These are phyloP conservation scores for Linnaemya tessellans DNA, from an alignment of 2,888 invertebrate genomes.

Conservation along the genomic window DNA sequence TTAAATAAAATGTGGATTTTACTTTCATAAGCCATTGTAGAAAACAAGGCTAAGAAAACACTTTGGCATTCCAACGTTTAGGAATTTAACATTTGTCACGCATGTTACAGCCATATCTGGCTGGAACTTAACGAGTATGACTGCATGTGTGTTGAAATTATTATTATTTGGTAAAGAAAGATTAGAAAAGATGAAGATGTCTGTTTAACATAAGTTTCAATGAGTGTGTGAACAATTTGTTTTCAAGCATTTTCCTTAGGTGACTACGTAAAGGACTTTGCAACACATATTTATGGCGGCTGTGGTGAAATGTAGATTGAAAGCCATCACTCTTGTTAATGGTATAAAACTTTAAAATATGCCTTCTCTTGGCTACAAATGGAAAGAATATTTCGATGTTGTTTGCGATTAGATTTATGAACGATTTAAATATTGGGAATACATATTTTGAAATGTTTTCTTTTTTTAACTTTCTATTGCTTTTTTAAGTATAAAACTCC, in stretches of 20 bases:
- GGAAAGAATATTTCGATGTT: too few relatives aligned
- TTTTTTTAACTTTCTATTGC: too few relatives aligned
- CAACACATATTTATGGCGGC: background rate
- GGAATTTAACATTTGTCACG: background rate
- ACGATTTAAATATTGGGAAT: too few relatives aligned
- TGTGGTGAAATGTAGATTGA: too few relatives aligned
- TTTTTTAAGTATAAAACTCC: too few relatives aligned
- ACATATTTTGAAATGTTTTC: too few relatives aligned
- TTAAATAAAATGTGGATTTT: background rate
- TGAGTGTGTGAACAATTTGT: background rate
- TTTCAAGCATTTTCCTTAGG: background rate
- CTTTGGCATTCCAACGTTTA: background rate
- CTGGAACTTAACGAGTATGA: too few relatives aligned
- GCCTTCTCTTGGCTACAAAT: too few relatives aligned
- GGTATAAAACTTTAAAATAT: too few relatives aligned
- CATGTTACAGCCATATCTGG: background rate
- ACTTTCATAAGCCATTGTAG: background rate
- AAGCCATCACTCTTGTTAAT: too few relatives aligned
- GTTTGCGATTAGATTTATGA: too few relatives aligned
- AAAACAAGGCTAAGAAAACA: background rate
- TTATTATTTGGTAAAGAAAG: background rate
- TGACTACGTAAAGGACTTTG: background rate
- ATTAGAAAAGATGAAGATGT: background rate
- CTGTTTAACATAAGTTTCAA: background rate
- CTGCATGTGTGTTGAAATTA: background rate